These are phyloP conservation scores for Cygnus olor DNA, from an alignment of 2,797 vertebrate species.

Conservation along the genomic window DNA sequence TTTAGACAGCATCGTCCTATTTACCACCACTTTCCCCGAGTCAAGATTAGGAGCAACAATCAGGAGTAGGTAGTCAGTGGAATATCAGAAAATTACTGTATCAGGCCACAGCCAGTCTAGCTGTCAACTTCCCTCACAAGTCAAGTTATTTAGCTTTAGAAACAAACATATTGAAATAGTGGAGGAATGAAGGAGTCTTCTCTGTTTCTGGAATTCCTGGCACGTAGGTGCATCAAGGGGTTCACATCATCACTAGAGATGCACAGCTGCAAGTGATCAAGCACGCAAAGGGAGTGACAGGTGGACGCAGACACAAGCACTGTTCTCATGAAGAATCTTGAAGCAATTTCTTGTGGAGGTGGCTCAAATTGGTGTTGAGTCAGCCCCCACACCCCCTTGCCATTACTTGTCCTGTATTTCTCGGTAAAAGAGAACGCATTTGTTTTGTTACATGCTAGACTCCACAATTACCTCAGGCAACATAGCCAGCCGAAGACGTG, in stretches of 20 bases:
- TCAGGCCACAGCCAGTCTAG: background rate
- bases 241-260: background rate
- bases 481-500: background rate
- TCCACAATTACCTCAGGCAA: background rate
- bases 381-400: background rate
- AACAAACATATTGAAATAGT: background rate
- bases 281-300: background rate
- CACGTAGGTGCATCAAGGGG: background rate
- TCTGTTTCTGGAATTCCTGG: background rate
- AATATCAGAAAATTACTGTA: background rate
- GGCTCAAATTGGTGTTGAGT: background rate
- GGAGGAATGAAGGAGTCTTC: background rate
- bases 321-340: fast-evolving
- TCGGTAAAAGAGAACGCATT: background rate
- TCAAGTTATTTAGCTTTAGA: background rate
- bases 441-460: background rate
- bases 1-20: background rate
- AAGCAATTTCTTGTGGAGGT: background rate
- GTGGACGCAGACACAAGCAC: background rate
- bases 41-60: background rate
- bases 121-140: fast-evolving
- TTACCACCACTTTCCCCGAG: background rate
- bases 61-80: background rate
- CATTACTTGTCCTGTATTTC: background rate
- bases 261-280: background rate